phyloP scores from a whole-genome alignment of 2,797 vertebrate species.

The Paramormyrops hopkinsi region DNA sequence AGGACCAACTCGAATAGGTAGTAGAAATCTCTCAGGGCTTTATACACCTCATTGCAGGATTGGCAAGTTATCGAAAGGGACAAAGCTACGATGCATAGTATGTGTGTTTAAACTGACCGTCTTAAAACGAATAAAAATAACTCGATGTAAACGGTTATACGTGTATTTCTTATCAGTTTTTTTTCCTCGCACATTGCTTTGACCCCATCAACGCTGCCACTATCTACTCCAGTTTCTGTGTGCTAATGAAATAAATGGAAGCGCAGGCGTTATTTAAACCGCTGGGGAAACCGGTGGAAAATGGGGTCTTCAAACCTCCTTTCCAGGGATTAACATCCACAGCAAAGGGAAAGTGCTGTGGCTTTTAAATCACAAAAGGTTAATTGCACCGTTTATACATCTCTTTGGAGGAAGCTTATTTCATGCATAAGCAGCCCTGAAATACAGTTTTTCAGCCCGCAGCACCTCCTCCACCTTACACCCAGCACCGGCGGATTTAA shows the following conservation, averaged over 20 bases:
- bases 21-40: background rate
- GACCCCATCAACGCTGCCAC: background rate
- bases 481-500: background rate
- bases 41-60: background rate
- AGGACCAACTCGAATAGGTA: background rate
- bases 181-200: background rate
- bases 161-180: background rate
- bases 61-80: background rate
- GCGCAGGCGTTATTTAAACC: background rate
- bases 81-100: background rate
- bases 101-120: background rate
- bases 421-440: constrained; percentile 13
- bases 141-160: background rate
- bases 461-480: background rate
- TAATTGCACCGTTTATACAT: background rate
- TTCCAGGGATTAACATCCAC: constrained; percentile 36
- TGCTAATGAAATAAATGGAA: background rate
- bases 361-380: background rate
- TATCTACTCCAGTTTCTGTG: background rate
- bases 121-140: background rate
- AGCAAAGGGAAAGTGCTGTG: constrained; percentile 34
- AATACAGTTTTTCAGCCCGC: constrained; percentile 14
- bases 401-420: constrained; percentile 20
- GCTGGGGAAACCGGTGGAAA: background rate
- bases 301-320: background rate